A percentile compares a stretch with the other conserved stretches of the same genome.
Evolutionary conservation across 1,140 invertebrate species (phyloP).

Genomic region (Tachypleus tridentatus): DNA sequence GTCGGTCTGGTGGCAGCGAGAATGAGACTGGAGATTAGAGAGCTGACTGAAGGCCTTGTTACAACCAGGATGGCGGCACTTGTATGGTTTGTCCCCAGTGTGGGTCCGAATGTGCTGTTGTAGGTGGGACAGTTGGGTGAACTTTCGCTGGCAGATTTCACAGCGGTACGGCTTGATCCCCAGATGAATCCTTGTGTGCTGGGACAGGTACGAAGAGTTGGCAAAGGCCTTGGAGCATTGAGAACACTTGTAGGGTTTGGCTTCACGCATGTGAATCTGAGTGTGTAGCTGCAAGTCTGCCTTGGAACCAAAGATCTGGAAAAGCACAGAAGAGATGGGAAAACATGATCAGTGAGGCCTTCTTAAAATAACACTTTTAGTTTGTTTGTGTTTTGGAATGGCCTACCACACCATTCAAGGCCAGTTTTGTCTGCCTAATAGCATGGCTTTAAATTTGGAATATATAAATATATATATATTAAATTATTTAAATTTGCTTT

Average conservation of each 20-base stretch:
- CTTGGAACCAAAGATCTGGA: constrained; percentile 94
- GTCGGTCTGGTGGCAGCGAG: constrained; percentile 94
- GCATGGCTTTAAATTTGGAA: too few species aligned
- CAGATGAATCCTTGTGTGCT: constrained; percentile 96
- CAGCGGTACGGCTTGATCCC: constrained; percentile 52
- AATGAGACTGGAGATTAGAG: constrained; percentile 95
- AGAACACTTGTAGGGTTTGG: constrained; percentile 98
- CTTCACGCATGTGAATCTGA: constrained; percentile 94
- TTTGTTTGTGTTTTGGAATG: too few species aligned
- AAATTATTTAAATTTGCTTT: too few species aligned
- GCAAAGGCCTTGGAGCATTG: constrained; percentile 98
- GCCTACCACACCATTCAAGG: too few species aligned
- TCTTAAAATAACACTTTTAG: too few species aligned
- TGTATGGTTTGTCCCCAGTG: constrained; percentile 96
- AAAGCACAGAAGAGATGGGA: background rate
- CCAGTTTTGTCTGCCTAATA: too few species aligned
- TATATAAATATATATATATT: too few species aligned
- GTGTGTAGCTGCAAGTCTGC: constrained; percentile 93
- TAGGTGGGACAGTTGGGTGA: constrained; percentile 96
- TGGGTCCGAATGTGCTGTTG: constrained; percentile 98
- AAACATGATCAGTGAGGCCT: too few species aligned
- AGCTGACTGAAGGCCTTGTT: constrained; percentile 98
- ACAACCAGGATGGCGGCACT: constrained; percentile 93
- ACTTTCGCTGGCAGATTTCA: constrained; percentile 97
- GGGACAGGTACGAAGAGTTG: constrained; percentile 96